Base-by-base conservation (phyloP, 1,140 invertebrate species). In the Helicorthomorpha holstii region DNA sequence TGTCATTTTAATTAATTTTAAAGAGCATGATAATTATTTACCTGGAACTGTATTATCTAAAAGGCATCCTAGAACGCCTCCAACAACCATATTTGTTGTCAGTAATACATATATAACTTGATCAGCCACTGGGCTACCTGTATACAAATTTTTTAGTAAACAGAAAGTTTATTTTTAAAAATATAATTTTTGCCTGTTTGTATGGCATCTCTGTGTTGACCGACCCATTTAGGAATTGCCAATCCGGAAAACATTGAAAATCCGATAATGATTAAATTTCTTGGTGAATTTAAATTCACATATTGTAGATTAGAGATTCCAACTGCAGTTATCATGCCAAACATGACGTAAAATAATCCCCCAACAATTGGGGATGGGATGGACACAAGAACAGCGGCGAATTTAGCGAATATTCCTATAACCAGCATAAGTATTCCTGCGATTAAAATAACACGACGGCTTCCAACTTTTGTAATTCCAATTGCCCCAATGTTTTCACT, bases 261-360 rank as follows among this genome's bases (percentile, higher is more conserved):
- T 4, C 69, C 69, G 2, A 69, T 58, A 23, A 70, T 61, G 45
- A 67, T 65, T 0, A 69, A 48, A 56, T 71, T 71, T 46, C 69
- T 53, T 10, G 67, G 58, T 1, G 63, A 66, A 26, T 61, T 63
- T 3, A 71, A 54, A 54, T 71, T 62, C 12, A 70, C 58, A 25
- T 59, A 62, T 49, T 69, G 62, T 2, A 70, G 58, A 54, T 65
- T 64, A 0, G 66, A 68, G 2, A 71, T 48, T 29, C 82, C 83
- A 59, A 86, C 84, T 14, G 83, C 82, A 10, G 77, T 73, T 52
- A 88, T 85, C 79, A 88, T 84, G 26, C 85, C 85, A 63, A 89
- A 88, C 77, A 86, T 84, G 1, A 89, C 75, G 57, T 85, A 85
- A 65, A 89, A 86, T 49, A 85, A 76, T 2, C 87, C 88, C 0